A percentile compares a stretch with the other conserved stretches of the same genome.
Conservation (phyloP, 1,140 invertebrate genomes). For the Drosophila grimshawi region DNA sequence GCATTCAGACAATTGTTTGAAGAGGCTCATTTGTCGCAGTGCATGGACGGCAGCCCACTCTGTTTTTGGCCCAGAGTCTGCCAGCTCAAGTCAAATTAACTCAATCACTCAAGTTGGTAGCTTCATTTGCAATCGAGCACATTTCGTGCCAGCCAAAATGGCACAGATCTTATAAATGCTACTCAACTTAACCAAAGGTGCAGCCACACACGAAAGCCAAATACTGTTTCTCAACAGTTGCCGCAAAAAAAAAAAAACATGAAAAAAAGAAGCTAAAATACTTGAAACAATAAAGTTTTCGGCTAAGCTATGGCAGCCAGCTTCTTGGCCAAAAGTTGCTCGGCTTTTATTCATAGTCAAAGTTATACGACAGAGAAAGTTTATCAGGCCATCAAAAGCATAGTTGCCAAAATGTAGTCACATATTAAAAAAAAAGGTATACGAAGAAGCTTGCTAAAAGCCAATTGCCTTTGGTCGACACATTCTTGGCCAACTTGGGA, state of each 20-base stretch:
- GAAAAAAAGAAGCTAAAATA: conserved; percentile 12
- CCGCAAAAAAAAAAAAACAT: conserved; percentile 24
- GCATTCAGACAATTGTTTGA: conserved; percentile 5
- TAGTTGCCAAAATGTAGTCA: conserved; percentile 51
- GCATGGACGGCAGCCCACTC: conserved; percentile 12
- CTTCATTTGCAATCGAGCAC: conserved; percentile 60
- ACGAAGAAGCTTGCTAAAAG: conserved; percentile 2
- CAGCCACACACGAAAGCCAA: conserved; percentile 30
- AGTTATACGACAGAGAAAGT: conserved; percentile 74
- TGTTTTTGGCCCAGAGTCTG: conserved; percentile 20
- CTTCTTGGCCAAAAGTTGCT: conserved; percentile 37
- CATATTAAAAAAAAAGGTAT: conserved; percentile 26
- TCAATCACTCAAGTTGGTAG: conserved; percentile 68
- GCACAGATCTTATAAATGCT: conserved; percentile 40
- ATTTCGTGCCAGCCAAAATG: conserved; percentile 15
- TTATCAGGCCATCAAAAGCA: conserved; percentile 56
- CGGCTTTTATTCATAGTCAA: conserved; percentile 44
- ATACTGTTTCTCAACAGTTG: conserved; percentile 44
- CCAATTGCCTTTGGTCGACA: conserved; percentile 1
- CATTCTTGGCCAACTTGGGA: conserved; percentile 42
- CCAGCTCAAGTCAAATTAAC: conserved; percentile 56
- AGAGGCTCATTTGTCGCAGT: no score
- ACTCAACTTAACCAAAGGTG: conserved; percentile 51
- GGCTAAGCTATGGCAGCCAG: not conserved
- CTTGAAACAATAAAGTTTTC: conserved; percentile 62